A percentile compares a stretch with the other conserved stretches of the same genome.
Conservation (phyloP, 35 echinoderm and acorn worm species). For the Heliocidaris tuberculata region DNA sequence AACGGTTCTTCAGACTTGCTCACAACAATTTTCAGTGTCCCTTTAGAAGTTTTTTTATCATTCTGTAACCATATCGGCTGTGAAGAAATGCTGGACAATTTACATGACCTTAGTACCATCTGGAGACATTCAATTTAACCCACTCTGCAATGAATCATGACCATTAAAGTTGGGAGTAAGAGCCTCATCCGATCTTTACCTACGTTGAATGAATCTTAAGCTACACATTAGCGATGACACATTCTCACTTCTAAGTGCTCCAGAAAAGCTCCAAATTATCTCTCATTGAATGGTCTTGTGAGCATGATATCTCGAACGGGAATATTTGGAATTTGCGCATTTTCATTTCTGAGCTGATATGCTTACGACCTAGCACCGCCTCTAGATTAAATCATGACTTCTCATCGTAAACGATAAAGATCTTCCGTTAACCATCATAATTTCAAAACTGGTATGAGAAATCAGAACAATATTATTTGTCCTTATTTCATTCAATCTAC, state of each 20-base stretch:
- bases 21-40: neutral
- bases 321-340: neutral
- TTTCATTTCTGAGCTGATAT: neutral
- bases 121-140: neutral
- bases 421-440: neutral
- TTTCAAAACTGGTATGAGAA: neutral
- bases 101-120: neutral
- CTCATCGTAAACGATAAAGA: neutral
- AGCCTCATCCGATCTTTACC: neutral
- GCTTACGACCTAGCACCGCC: neutral
- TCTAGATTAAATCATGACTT: neutral
- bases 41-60: neutral
- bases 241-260: neutral
- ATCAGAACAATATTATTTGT: neutral
- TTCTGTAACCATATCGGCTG: neutral
- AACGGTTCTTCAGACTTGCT: neutral
- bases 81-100: neutral
- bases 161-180: neutral
- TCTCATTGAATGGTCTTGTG: neutral
- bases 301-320: neutral
- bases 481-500: neutral
- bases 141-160: neutral
- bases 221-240: neutral
- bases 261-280: neutral
- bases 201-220: neutral